A percentile compares a stretch with the other conserved stretches of the same genome.
Evolutionary conservation across 2,888 invertebrate species (phyloP).

Genomic region (Oligia latruncula): DNA sequence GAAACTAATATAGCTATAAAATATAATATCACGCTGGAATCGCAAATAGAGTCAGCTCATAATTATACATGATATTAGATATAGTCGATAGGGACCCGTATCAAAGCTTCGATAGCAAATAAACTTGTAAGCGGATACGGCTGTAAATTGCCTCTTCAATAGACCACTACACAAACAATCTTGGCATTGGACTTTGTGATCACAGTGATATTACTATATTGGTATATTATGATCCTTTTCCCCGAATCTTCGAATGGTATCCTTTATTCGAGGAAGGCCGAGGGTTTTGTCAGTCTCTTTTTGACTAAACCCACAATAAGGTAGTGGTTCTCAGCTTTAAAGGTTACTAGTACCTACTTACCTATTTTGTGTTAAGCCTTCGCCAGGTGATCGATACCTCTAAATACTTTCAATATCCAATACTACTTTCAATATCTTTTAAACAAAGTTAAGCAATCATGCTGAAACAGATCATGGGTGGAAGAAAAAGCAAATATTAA

Average conservation of each 20-base stretch:
- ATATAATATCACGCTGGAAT: background rate
- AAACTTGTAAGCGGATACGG: conserved; percentile 36
- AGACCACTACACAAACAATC: conserved; percentile 24
- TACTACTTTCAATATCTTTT: too few relatives aligned
- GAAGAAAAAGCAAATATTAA: background rate
- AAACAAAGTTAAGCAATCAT: background rate
- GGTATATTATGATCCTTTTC: conserved; percentile 20
- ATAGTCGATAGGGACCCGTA: conserved; percentile 13
- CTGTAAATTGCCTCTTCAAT: conserved; percentile 47
- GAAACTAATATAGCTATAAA: conserved; percentile 21
- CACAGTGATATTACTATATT: conserved; percentile 26
- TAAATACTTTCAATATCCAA: background rate
- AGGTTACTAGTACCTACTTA: background rate
- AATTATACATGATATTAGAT: conserved; percentile 9
- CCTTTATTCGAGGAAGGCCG: background rate
- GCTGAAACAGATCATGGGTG: background rate
- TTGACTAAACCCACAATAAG: background rate
- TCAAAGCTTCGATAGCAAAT: conserved; percentile 37
- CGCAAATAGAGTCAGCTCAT: background rate
- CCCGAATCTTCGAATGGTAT: background rate
- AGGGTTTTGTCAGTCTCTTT: background rate
- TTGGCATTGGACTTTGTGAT: conserved; percentile 35
- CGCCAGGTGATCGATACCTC: background rate
- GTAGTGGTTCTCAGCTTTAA: background rate
- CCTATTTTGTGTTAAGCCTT: background rate